These are phyloP conservation scores for Euphydryas editha DNA, from an alignment of 2,888 invertebrate species.

Conservation along the genomic window DNA sequence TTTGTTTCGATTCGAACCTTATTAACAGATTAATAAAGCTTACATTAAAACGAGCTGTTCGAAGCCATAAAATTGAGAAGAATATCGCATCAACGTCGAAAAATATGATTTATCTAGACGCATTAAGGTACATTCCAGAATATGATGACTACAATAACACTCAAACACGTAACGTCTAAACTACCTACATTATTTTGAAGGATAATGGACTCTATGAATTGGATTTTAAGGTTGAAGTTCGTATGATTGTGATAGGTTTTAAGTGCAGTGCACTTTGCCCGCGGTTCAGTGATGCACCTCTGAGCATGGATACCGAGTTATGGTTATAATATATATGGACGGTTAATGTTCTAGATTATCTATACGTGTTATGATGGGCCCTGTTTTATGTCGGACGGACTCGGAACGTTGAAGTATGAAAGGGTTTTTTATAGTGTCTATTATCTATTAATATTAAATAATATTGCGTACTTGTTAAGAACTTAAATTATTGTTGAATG, in stretches of 20 bases:
- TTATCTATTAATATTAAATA: neutral
- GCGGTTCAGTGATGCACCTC: constrained; percentile 73
- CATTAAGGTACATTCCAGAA: constrained; percentile 61
- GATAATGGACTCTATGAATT: constrained; percentile 36
- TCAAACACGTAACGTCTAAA: constrained; percentile 48
- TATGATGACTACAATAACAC: constrained; percentile 40
- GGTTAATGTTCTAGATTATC: constrained; percentile 79
- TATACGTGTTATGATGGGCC: constrained; percentile 44
- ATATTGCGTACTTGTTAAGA: no score
- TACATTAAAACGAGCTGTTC: constrained; percentile 41
- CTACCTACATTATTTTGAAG: neutral
- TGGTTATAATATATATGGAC: constrained; percentile 79
- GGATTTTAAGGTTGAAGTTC: constrained; percentile 43
- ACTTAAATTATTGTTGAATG: no score
- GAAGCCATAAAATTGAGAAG: constrained; percentile 60
- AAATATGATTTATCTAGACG: constrained; percentile 58
- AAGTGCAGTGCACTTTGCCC: constrained; percentile 77
- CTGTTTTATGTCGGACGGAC: constrained; percentile 33
- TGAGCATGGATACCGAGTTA: constrained; percentile 76
- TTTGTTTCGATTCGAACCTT: constrained; percentile 43
- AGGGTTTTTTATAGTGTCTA: constrained; percentile 7
- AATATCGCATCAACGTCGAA: constrained; percentile 47
- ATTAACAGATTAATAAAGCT: constrained; percentile 26
- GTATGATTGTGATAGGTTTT: constrained; percentile 42
- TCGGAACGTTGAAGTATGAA: constrained; percentile 4